phyloP scores from a whole-genome alignment of 2,113 vertebrate genomes.

The Colistium nudipinnis region DNA sequence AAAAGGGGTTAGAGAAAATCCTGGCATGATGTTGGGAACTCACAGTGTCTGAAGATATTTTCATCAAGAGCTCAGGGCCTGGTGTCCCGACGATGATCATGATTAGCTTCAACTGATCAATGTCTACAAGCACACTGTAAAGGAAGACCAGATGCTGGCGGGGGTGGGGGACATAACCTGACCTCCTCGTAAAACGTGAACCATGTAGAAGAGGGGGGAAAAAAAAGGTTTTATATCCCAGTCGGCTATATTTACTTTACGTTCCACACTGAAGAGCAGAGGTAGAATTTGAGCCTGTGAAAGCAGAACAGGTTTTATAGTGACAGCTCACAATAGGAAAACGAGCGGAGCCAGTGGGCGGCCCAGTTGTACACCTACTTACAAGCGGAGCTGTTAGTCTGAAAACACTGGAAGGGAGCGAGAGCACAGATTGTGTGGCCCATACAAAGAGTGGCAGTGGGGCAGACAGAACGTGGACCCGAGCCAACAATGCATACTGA shows the following conservation, averaged over 20 bases:
- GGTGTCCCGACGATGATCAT: constrained; percentile 99
- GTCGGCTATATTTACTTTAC: constrained; percentile 7
- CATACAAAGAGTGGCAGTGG: neutral
- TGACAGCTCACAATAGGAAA: constrained; percentile 2
- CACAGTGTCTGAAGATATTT: constrained; percentile 99
- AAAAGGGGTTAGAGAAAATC: constrained; percentile 55
- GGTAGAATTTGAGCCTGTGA: neutral
- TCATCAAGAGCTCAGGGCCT: constrained; percentile 97
- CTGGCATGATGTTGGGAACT: constrained; percentile 86
- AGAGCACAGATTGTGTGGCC: neutral
- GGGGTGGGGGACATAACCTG: constrained; percentile 17
- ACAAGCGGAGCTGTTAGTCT: constrained; percentile 24
- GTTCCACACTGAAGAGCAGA: constrained; percentile 15
- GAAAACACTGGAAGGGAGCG: constrained; percentile 10
- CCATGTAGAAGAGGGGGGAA: constrained; percentile 8
- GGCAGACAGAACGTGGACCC: constrained; percentile 6
- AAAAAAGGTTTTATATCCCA: constrained; percentile 18
- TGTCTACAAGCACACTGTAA: constrained; percentile 95
- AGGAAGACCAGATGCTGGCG: constrained; percentile 87
- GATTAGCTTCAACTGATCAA: constrained; percentile 99
- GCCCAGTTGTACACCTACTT: neutral
- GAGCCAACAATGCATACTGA: constrained; percentile 32
- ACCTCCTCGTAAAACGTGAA: constrained; percentile 14
- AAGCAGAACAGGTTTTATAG: neutral
- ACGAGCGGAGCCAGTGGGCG: neutral